These are phyloP conservation scores for Yponomeuta cagnagella DNA, from an alignment of 2,888 invertebrate genomes.

Conservation along the genomic window DNA sequence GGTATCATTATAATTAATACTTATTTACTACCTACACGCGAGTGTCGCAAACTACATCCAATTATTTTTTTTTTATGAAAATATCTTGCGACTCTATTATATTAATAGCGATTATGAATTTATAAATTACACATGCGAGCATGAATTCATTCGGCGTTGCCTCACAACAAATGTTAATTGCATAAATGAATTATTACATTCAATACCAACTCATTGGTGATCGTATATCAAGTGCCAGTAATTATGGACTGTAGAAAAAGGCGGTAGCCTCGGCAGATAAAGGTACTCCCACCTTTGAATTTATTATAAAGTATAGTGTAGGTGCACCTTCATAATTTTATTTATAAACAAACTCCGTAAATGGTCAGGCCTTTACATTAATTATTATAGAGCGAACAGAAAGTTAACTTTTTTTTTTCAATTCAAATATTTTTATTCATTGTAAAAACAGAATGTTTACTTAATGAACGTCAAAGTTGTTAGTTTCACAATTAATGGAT, in stretches of 20 bases:
- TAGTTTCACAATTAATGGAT: no score
- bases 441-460: no score
- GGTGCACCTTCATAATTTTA: conserved; percentile 4
- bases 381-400: no score
- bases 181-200: conserved; percentile 2
- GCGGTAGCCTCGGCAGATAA: neutral
- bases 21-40: no score
- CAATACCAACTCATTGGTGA: neutral
- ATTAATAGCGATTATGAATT: neutral
- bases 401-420: no score
- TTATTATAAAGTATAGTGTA: neutral
- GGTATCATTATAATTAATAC: no score
- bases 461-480: no score
- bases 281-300: conserved; percentile 1
- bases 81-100: neutral
- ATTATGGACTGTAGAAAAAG: neutral
- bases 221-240: neutral
- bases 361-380: conserved; percentile 2
- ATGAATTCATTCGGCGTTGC: neutral
- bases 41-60: no score
- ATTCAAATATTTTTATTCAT: no score
- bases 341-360: conserved; percentile 6
- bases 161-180: neutral
- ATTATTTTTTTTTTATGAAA: neutral
- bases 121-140: neutral